Evolutionary conservation across 2,888 invertebrate species (phyloP).

Genomic region (Nesidiocoris tenuis): DNA sequence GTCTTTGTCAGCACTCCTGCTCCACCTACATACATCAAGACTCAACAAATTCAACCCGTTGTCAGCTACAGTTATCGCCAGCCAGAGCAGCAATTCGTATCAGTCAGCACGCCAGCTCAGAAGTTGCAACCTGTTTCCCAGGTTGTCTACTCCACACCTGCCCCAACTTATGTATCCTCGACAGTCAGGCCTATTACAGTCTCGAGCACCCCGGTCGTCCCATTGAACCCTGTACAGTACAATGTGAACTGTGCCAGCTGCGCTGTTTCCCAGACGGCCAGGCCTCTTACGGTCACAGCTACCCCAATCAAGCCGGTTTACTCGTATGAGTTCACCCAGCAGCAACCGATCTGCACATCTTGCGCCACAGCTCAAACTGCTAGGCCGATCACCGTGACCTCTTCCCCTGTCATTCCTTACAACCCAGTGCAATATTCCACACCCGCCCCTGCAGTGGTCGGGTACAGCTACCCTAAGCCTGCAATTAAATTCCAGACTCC

Average conservation of each 20-base stretch:
- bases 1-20: conserved; percentile 43
- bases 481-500: conserved; percentile 38
- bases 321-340: conserved; percentile 1
- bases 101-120: neutral
- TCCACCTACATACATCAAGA: conserved; percentile 31
- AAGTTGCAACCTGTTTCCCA: conserved; percentile 3
- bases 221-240: conserved; percentile 48
- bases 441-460: conserved; percentile 21
- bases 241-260: conserved; percentile 27
- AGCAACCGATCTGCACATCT: conserved; percentile 27
- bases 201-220: conserved; percentile 47
- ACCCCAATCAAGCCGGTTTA: conserved; percentile 34
- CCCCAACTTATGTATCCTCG: conserved; percentile 37
- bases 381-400: conserved; percentile 41
- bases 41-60: conserved; percentile 44
- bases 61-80: conserved; percentile 17
- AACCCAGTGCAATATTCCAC: conserved; percentile 29
- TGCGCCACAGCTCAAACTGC: conserved; percentile 35
- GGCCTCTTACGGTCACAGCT: conserved; percentile 43
- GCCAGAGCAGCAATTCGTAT: neutral
- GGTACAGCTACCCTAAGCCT: conserved; percentile 33
- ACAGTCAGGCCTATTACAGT: conserved; percentile 43
- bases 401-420: conserved; percentile 38
- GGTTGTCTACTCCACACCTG: conserved; percentile 44
- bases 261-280: conserved; percentile 39